phyloP scores from a whole-genome alignment of 2,797 vertebrate genomes.

The Rhodeus uyekii region DNA sequence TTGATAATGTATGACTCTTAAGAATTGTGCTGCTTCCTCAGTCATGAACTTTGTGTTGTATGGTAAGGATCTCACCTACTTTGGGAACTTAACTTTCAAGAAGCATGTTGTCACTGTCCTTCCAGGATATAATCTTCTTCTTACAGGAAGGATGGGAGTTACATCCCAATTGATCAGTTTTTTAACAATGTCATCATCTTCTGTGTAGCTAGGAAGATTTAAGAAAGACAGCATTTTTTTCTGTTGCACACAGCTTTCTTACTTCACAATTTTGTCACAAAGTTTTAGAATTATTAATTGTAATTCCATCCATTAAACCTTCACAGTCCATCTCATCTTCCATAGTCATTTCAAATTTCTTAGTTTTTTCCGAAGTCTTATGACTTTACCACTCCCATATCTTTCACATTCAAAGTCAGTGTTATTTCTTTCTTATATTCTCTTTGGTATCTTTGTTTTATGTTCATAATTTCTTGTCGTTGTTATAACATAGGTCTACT shows the following conservation, averaged over 20 bases:
- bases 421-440: neutral
- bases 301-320: neutral
- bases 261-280: neutral
- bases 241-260: neutral
- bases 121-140: neutral
- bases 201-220: neutral
- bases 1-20: slow-evolving; percentile 24
- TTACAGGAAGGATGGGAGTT: neutral
- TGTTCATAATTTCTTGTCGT: no score
- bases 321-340: no score
- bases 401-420: neutral
- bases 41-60: slow-evolving; percentile 35
- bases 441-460: neutral
- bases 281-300: no score
- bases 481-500: no score
- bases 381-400: neutral
- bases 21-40: neutral
- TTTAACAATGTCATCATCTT: neutral
- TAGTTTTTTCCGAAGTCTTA: neutral
- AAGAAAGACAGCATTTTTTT: slow-evolving; percentile 28
- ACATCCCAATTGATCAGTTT: neutral
- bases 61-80: neutral
- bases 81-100: neutral
- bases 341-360: no score
- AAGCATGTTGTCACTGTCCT: slow-evolving; percentile 6